phyloP scores from a whole-genome alignment of 2,888 invertebrate species.

The Erebia palarica region DNA sequence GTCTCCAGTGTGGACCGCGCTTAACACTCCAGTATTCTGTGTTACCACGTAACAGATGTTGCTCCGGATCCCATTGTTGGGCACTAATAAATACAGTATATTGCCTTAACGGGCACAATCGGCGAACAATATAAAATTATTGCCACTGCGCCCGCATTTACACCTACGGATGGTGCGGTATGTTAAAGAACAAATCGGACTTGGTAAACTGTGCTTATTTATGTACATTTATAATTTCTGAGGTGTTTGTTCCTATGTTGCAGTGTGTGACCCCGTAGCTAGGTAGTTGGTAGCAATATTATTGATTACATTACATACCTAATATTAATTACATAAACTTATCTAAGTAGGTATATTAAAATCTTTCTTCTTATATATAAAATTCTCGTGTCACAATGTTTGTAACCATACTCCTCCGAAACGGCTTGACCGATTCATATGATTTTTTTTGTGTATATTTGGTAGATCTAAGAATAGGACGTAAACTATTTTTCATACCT shows the following conservation, averaged over 20 bases:
- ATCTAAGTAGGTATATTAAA: too few species aligned
- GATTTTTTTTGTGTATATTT: too few species aligned
- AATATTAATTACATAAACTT: too few species aligned
- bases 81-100: slow-evolving; percentile 44
- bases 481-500: too few species aligned
- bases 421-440: too few species aligned
- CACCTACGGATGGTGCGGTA: slow-evolving; percentile 27
- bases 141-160: slow-evolving; percentile 40
- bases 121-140: slow-evolving; percentile 46
- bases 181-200: slow-evolving; percentile 28
- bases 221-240: slow-evolving; percentile 24
- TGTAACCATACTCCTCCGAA: too few species aligned
- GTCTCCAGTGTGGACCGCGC: slow-evolving; percentile 3
- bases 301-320: too few species aligned
- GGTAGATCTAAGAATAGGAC: too few species aligned
- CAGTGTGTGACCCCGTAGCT: background rate
- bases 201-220: slow-evolving; percentile 25
- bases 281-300: too few species aligned
- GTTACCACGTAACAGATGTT: slow-evolving; percentile 31
- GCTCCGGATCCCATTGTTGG: slow-evolving; percentile 40
- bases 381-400: too few species aligned
- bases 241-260: slow-evolving; percentile 16
- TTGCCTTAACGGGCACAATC: slow-evolving; percentile 40
- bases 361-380: too few species aligned
- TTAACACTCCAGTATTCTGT: slow-evolving; percentile 25